A percentile compares a stretch with the other conserved stretches of the same genome.
Evolutionary conservation across 2,888 invertebrate genomes (phyloP).

Genomic region (Spodoptera littoralis): DNA sequence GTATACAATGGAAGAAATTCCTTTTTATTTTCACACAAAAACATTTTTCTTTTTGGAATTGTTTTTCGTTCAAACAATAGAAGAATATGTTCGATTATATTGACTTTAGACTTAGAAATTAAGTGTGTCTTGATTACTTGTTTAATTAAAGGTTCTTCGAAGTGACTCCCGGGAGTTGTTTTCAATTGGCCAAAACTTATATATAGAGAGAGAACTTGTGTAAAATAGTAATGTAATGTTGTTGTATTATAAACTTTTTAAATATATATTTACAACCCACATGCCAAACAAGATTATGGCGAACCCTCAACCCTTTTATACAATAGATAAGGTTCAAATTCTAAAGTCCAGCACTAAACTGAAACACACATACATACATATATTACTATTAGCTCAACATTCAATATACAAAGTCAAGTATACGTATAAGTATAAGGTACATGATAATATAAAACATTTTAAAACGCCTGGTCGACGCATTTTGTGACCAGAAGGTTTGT

Average conservation of each 20-base stretch:
- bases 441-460: too few relatives aligned
- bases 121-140: slow-evolving; percentile 65
- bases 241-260: slow-evolving; percentile 15
- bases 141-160: slow-evolving; percentile 48
- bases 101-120: slow-evolving; percentile 52
- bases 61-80: neutral
- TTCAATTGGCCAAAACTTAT: slow-evolving; percentile 18
- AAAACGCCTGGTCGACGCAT: too few relatives aligned
- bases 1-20: slow-evolving; percentile 1
- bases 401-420: too few relatives aligned
- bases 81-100: slow-evolving; percentile 30
- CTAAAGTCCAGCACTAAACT: too few relatives aligned
- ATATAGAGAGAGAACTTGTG: slow-evolving; percentile 2
- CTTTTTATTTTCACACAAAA: neutral
- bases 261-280: slow-evolving; percentile 1
- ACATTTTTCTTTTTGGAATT: slow-evolving; percentile 4
- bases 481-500: too few relatives aligned
- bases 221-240: slow-evolving; percentile 1
- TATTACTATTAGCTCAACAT: too few relatives aligned
- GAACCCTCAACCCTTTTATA: too few relatives aligned
- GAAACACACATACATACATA: too few relatives aligned
- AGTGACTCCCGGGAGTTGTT: slow-evolving; percentile 13
- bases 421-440: too few relatives aligned
- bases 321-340: too few relatives aligned
- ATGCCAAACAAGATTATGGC: too few relatives aligned